Percentiles rank a stretch among this genome's conserved stretches.
phyloP scores from a whole-genome alignment of 1,140 invertebrate genomes.

The Caenorhabditis latens region DNA sequence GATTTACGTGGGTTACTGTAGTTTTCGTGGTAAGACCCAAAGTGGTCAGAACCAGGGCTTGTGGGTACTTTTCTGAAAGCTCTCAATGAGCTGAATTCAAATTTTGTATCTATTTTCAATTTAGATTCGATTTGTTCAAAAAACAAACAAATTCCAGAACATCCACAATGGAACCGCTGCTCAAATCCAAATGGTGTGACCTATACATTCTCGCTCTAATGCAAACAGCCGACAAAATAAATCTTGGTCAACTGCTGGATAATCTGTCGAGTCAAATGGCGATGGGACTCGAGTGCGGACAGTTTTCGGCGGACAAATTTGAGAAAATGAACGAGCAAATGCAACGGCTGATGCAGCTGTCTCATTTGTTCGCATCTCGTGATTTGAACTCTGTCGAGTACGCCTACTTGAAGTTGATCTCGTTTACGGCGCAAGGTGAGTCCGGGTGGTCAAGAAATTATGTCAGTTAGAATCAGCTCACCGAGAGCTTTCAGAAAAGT shows the following conservation, averaged over 20 bases:
- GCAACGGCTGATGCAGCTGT: conserved; percentile 85
- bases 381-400: conserved; percentile 87
- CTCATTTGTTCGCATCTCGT: conserved; percentile 83
- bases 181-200: conserved; percentile 91
- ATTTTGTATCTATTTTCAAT: neutral
- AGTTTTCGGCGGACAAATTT: conserved; percentile 71
- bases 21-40: neutral
- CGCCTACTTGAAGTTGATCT: conserved; percentile 89
- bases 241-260: conserved; percentile 86
- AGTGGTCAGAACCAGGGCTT: neutral
- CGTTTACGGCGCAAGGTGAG: conserved; percentile 79
- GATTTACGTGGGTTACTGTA: neutral
- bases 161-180: conserved; percentile 84
- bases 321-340: conserved; percentile 82
- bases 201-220: conserved; percentile 91
- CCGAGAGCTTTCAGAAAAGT: neutral
- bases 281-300: conserved; percentile 73
- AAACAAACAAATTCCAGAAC: conserved; percentile 80
- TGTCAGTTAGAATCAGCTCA: too few species aligned
- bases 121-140: too few species aligned
- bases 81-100: neutral
- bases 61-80: neutral
- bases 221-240: conserved; percentile 87
- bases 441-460: neutral
- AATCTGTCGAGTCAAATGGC: conserved; percentile 84